These are phyloP conservation scores for Silurus meridionalis DNA, from an alignment of 2,113 vertebrate genomes.

Conservation along the genomic window DNA sequence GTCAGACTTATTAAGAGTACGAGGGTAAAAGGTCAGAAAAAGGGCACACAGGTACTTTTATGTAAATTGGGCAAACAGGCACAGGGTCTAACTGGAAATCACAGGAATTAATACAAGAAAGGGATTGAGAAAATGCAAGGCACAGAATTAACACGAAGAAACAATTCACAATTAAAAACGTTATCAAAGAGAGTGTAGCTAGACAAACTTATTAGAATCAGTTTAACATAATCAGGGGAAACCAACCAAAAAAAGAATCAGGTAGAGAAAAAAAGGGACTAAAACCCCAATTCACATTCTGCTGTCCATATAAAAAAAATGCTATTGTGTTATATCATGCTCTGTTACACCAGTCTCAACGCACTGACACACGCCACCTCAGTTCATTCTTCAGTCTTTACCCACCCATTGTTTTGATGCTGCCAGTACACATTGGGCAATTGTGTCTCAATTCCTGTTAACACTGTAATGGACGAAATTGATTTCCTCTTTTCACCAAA, in stretches of 20 bases:
- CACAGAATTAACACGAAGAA: too few relatives aligned
- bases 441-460: constrained; percentile 38
- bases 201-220: not conserved
- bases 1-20: not conserved
- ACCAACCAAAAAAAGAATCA: not conserved
- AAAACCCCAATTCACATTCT: not conserved
- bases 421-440: not conserved
- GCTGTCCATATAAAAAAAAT: not conserved
- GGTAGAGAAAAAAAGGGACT: not conserved
- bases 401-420: not conserved
- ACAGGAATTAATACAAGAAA: not conserved
- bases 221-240: not conserved
- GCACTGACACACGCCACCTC: not conserved
- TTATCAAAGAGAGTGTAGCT: not conserved
- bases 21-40: not conserved
- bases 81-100: too few relatives aligned
- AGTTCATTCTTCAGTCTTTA: not conserved
- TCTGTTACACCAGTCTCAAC: not conserved
- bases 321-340: constrained; percentile 8
- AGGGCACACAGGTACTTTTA: not conserved
- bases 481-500: constrained; percentile 37
- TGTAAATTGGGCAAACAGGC: not conserved
- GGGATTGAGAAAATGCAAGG: not conserved
- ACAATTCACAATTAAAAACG: not conserved
- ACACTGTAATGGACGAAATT: not conserved